phyloP scores from a whole-genome alignment of 37 sponge, comb jelly and placozoan species.

The Ianthella basta region DNA sequence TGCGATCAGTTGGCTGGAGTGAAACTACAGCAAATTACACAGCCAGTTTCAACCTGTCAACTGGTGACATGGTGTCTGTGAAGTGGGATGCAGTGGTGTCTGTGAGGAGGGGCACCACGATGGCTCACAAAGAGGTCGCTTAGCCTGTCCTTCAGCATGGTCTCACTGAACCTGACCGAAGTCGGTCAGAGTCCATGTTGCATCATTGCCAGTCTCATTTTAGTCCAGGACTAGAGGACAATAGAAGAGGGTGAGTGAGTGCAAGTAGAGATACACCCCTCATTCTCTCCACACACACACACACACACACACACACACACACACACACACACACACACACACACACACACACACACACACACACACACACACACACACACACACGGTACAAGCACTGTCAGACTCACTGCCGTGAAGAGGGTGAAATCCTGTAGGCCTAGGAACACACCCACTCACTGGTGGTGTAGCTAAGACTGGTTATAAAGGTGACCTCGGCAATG shows the following conservation, averaged over 20 bases:
- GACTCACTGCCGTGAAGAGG: conserved; percentile 4
- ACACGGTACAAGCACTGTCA: no score
- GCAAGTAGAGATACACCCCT: neutral
- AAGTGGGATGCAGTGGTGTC: no score
- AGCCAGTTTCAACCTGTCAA: no score
- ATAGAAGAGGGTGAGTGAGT: neutral
- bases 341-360: no score
- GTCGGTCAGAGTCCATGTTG: neutral
- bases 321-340: no score
- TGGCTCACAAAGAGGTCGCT: neutral
- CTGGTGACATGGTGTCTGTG: no score
- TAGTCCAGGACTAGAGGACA: neutral
- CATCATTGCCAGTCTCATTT: neutral
- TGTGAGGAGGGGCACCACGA: no score
- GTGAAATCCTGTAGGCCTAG: neutral
- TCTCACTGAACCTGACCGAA: neutral
- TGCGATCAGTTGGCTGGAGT: no score
- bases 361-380: neutral
- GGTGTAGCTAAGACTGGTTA: neutral
- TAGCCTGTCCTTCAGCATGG: neutral
- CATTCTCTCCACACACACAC: no score
- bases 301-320: no score
- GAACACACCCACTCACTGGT: conserved; percentile 7
- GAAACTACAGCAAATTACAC: no score
- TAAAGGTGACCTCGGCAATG: neutral